Evolutionary conservation across 2,113 vertebrate species (phyloP).

Genomic region (Phyllostomus hastatus): DNA sequence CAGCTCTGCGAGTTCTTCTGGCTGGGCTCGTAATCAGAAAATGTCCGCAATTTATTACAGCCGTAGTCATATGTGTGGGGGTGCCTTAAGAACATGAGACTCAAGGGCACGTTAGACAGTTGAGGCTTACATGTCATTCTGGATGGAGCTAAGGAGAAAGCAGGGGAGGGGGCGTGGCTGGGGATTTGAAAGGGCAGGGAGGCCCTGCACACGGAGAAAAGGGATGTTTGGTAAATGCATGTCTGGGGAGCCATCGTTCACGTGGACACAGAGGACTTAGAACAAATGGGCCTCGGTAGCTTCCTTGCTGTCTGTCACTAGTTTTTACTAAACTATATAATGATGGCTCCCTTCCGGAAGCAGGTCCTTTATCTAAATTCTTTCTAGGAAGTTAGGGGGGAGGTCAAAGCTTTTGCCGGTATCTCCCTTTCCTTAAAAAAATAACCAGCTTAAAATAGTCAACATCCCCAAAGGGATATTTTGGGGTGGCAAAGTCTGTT

Average conservation of each 20-base stretch:
- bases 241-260: background rate
- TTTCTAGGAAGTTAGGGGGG: background rate
- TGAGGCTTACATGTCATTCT: background rate
- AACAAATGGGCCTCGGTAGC: background rate
- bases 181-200: background rate
- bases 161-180: background rate
- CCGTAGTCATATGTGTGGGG: too few species aligned
- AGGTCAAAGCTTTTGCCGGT: background rate
- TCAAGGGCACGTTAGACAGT: background rate
- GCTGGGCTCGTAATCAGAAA: background rate
- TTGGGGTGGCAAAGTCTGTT: background rate
- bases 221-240: background rate
- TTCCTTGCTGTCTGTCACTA: background rate
- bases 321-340: background rate
- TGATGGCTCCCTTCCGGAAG: background rate
- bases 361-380: background rate
- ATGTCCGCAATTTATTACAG: background rate
- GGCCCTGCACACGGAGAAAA: background rate
- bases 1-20: background rate
- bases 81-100: background rate
- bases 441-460: background rate
- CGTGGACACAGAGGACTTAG: background rate
- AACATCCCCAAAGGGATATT: background rate
- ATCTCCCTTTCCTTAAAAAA: background rate
- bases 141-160: too few species aligned